Evolutionary conservation across 1,140 invertebrate species (phyloP), one percentile per base, ranked within the genome.

Genomic region (Drosophila oshimai): DNA sequence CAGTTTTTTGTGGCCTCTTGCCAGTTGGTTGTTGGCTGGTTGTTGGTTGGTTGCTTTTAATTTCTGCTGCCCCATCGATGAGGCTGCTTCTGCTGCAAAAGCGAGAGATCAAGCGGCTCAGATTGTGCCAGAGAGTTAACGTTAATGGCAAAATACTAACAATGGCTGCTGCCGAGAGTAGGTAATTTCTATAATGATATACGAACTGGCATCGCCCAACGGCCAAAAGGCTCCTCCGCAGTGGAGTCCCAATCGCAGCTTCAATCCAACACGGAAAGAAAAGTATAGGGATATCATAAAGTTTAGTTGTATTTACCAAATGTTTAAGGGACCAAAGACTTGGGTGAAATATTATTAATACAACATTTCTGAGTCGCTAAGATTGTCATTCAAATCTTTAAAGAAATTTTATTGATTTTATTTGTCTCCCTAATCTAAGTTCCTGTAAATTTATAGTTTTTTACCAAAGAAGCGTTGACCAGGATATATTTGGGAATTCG

Each of bases 151-250:
- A 74, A 86, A 74, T 81, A 76, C 80, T 86, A 86, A 86, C 80
- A 86, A 86, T 86, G 80, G 80, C 74, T 71, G 72, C 47, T 55
- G 44, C 68, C 54, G 61, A 74, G 83, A 86, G 71, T 87, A 81
- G 80, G 80, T 88, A 88, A 88, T 88, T 88, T 88, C 84, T 88
- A 83, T 83, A 88, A 88, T 88, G 84, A 88, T 88, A 88, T 88
- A 89, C 83, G 84, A 84, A 88, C 84, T 89, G 73, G 80, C 74
- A 80, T 68, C 72, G 69, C 78, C 72, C 81, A 61, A 49, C 76
- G 61, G 81, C 61, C 81, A 72, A 71, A 67, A 67, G 70, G 58
- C 79, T 70, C 44, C 75, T 51, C 34, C 18, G 34, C 41, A 39
- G n/a, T n/a, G 29, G 47, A 69, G 31, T 54, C 9, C 26, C 49